phyloP scores from a whole-genome alignment of 2,113 vertebrate genomes.

The Grus americana region DNA sequence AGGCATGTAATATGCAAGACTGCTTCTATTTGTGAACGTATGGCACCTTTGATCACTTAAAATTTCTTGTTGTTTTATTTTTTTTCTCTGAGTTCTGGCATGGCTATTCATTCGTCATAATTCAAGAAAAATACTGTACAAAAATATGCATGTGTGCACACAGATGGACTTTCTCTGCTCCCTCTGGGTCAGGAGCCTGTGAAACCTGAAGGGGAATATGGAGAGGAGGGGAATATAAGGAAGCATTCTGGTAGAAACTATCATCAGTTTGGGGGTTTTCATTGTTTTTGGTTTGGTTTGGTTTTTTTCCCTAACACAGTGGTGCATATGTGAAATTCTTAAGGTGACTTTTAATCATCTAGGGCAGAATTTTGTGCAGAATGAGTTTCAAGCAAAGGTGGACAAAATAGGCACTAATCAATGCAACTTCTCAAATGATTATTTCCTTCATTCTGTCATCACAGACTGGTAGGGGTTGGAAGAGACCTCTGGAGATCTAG shows the following conservation, averaged over 20 bases:
- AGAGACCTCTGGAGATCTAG: too few relatives aligned
- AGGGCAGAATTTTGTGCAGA: neutral
- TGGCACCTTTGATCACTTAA: neutral
- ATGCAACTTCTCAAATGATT: neutral
- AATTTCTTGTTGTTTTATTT: neutral
- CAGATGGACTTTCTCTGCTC: neutral
- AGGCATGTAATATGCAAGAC: neutral
- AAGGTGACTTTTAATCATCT: neutral
- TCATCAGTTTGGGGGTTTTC: neutral
- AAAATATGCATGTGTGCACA: accelerated
- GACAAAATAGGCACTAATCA: neutral
- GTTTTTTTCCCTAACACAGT: neutral
- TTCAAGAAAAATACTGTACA: neutral
- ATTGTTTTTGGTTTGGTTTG: too few relatives aligned
- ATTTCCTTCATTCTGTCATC: neutral
- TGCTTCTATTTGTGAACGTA: neutral
- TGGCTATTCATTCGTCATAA: neutral
- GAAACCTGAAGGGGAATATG: neutral
- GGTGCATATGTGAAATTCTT: neutral
- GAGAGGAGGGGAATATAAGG: neutral
- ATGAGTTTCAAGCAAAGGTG: neutral
- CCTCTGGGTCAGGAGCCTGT: neutral
- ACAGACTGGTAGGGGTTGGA: too few relatives aligned
- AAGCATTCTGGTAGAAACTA: neutral
- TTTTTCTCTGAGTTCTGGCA: neutral